Evolutionary conservation across 2,888 invertebrate species (phyloP).

Genomic region (Oxyteleia sp.): DNA sequence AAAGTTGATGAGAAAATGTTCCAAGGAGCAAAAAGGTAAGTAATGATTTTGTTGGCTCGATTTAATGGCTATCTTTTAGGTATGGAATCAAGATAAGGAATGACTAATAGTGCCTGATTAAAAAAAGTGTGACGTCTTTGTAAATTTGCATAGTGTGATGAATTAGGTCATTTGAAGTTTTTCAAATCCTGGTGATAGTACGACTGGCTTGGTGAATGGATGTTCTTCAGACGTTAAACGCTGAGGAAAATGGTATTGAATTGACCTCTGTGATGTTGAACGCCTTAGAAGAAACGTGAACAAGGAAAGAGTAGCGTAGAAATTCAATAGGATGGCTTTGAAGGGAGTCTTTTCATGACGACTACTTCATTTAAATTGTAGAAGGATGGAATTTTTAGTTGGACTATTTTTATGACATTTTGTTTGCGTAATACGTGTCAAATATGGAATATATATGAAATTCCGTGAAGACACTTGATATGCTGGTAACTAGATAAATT

Average conservation of each 20-base stretch:
- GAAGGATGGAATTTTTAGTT: background rate
- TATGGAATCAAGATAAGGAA: conserved; percentile 11
- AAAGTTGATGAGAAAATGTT: conserved; percentile 29
- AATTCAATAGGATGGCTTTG: background rate
- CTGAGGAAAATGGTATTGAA: conserved; percentile 7
- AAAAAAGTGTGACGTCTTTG: conserved; percentile 17
- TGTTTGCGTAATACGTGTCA: too few relatives aligned
- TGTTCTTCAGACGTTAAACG: background rate
- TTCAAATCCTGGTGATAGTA: conserved; percentile 13
- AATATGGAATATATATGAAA: too few relatives aligned
- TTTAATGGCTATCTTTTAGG: conserved; percentile 18
- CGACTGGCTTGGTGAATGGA: conserved; percentile 19
- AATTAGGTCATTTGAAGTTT: conserved; percentile 32
- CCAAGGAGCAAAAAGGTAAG: conserved; percentile 12
- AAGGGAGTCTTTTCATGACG: background rate
- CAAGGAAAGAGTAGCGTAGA: background rate
- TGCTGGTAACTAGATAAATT: too few relatives aligned
- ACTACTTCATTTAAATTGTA: background rate
- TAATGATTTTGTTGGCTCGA: conserved; percentile 26
- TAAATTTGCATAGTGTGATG: conserved; percentile 4
- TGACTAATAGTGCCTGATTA: conserved; percentile 3
- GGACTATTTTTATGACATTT: background rate
- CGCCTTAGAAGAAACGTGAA: conserved; percentile 7
- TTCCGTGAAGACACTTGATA: too few relatives aligned
- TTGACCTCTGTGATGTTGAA: conserved; percentile 25